phyloP scores from a whole-genome alignment of 2,797 vertebrate genomes.

The Semotilus atromaculatus region DNA sequence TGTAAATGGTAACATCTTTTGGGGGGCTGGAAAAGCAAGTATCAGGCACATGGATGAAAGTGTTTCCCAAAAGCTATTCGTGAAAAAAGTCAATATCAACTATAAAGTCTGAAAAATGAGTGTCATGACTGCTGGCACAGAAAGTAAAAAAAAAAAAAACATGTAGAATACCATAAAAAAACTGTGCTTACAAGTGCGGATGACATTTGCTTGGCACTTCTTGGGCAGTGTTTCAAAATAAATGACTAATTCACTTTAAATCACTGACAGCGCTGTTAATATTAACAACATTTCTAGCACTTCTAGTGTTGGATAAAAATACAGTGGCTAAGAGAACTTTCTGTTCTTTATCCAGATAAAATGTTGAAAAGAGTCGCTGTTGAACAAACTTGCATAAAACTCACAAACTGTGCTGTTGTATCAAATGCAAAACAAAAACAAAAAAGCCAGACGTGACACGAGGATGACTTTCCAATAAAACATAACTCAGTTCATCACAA shows the following conservation, averaged over 20 bases:
- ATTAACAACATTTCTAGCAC: neutral
- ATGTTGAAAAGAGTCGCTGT: neutral
- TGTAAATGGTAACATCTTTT: neutral
- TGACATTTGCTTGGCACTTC: slow-evolving; percentile 15
- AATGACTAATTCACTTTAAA: neutral
- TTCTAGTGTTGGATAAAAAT: neutral
- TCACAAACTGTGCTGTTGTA: neutral
- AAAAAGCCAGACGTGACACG: neutral
- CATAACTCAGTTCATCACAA: neutral
- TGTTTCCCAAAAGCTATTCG: neutral
- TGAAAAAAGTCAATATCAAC: neutral
- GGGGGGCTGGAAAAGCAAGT: too few relatives aligned
- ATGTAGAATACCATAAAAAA: neutral
- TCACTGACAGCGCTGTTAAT: neutral
- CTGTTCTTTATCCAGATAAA: slow-evolving; percentile 1
- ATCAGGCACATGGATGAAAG: neutral
- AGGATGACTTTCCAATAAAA: neutral
- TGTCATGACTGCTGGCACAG: neutral
- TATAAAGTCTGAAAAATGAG: neutral
- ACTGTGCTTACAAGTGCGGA: neutral
- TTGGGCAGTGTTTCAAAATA: neutral
- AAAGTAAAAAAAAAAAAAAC: neutral
- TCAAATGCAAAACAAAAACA: neutral
- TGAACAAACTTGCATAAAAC: neutral
- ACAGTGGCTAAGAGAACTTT: neutral